Base-by-base conservation (phyloP, 2,797 vertebrate genomes). In the Kryptopterus vitreolus region DNA sequence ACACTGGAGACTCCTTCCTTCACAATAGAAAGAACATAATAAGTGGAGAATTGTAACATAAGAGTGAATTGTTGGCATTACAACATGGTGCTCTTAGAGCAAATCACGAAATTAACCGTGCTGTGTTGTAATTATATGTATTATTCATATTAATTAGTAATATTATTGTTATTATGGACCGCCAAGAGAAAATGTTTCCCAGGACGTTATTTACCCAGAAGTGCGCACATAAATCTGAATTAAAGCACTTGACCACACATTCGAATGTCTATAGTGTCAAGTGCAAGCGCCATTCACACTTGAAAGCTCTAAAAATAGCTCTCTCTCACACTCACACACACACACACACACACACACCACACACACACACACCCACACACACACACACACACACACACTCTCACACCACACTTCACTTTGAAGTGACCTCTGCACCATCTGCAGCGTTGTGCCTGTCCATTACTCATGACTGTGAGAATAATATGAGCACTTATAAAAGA, bases 301-400 rank as follows among this genome's bases (percentile, higher is more conserved):
- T 57, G 16, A 73, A 68, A 50, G 71, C 69, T 63, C 77, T 80
- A 65, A 80, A 79, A 73, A 80, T 80, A 74, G 59, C 13, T 9
- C 16, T 9, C 33, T 10, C 43, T 2, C 35, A 46, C 16, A 62
- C 35, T 11, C 68, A 15, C 16, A 31, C 22, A 38, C 24, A 48
- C 43, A 33, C 31, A 12, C 33, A 55, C 33, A 74, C 53, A 29
- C 72, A 43, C 68, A 26, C 46, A 52, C n/a, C 68, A 29, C 46
- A 29, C 24, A 20, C 43, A 52, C 46, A 52, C 20, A 33, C 48
- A 53, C 69, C 15, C 70, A 35, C 69, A 58, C 57, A 58, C 57
- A 58, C 57, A 58, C 57, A 58, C n/a, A 59, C 57, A 15, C 70
- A 58, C 52, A 78, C 26, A 18, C 26, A 69, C 55, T n/a, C n/a